These are phyloP conservation scores for Camponotus fellah DNA, from an alignment of 2,888 invertebrate species.

Conservation along the genomic window DNA sequence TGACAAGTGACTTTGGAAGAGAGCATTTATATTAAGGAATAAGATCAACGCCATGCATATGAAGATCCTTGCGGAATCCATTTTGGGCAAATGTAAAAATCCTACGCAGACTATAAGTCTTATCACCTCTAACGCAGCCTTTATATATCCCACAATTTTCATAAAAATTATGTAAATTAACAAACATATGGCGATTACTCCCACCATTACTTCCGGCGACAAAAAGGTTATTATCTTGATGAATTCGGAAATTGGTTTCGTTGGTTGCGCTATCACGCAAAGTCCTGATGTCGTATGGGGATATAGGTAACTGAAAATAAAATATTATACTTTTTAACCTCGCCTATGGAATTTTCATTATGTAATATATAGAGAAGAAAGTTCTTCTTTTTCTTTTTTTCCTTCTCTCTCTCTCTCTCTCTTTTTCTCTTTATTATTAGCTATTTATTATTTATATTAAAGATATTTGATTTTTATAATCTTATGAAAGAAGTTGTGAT, in stretches of 20 bases:
- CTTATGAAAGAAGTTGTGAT: neutral
- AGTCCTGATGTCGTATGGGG: slow-evolving; percentile 69
- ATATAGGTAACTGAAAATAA: slow-evolving; percentile 65
- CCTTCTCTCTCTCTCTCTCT: neutral
- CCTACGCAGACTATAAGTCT: slow-evolving; percentile 63
- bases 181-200: neutral
- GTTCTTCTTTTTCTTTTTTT: neutral
- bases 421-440: neutral
- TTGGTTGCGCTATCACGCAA: slow-evolving; percentile 67
- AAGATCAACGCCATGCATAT: slow-evolving; percentile 57
- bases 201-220: slow-evolving; percentile 23
- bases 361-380: neutral
- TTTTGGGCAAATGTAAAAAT: slow-evolving; percentile 51
- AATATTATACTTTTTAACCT: neutral
- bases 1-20: slow-evolving; percentile 68
- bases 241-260: slow-evolving; percentile 55
- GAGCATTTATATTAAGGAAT: slow-evolving; percentile 60
- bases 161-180: slow-evolving; percentile 48
- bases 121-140: slow-evolving; percentile 63
- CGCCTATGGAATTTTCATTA: neutral
- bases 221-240: slow-evolving; percentile 61
- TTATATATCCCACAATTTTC: slow-evolving; percentile 33
- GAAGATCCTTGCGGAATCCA: slow-evolving; percentile 56
- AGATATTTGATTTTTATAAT: neutral
- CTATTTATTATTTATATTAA: neutral